Conservation (phyloP, 1,140 invertebrate genomes). For the Schlechtendalia chinensis region DNA sequence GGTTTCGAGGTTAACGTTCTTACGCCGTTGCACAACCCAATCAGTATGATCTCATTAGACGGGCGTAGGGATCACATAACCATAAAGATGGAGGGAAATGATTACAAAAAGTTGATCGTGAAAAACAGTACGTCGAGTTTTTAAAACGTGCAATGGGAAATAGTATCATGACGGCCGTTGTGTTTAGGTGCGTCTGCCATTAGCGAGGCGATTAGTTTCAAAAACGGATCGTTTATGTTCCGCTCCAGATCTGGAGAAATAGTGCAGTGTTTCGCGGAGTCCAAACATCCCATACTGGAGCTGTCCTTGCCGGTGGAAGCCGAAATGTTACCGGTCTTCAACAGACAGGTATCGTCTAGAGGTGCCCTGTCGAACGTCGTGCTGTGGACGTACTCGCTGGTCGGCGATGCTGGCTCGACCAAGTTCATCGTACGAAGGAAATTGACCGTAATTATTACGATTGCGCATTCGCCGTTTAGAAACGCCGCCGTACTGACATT, state of each 20-base stretch:
- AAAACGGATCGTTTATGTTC: slow-evolving; percentile 74
- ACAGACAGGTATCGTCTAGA: slow-evolving; percentile 71
- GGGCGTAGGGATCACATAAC: slow-evolving; percentile 47
- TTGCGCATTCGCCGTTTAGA: no score
- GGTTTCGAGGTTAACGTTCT: slow-evolving; percentile 71
- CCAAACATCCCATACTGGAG: slow-evolving; percentile 82
- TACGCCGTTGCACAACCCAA: slow-evolving; percentile 52
- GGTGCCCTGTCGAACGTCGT: slow-evolving; percentile 77
- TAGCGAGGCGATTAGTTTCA: slow-evolving; percentile 69
- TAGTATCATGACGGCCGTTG: not conserved
- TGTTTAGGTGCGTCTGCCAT: slow-evolving; percentile 52
- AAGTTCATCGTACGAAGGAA: slow-evolving; percentile 79
- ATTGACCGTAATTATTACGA: slow-evolving; percentile 62
- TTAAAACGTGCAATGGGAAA: no score
- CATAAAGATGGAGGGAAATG: slow-evolving; percentile 55
- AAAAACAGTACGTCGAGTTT: slow-evolving; percentile 55
- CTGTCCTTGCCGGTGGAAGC: slow-evolving; percentile 85
- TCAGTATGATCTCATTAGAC: slow-evolving; percentile 52
- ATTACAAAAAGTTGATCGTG: slow-evolving; percentile 54
- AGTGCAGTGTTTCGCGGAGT: slow-evolving; percentile 71
- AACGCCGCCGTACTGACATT: not conserved
- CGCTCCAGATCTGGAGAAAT: slow-evolving; percentile 67
- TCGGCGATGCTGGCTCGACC: slow-evolving; percentile 76
- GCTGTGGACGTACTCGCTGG: slow-evolving; percentile 75
- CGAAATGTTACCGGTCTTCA: slow-evolving; percentile 86